Percentiles rank a stretch among this genome's conserved stretches.
phyloP scores from a whole-genome alignment of 2,113 vertebrate species.

The Lophochroa leadbeateri region DNA sequence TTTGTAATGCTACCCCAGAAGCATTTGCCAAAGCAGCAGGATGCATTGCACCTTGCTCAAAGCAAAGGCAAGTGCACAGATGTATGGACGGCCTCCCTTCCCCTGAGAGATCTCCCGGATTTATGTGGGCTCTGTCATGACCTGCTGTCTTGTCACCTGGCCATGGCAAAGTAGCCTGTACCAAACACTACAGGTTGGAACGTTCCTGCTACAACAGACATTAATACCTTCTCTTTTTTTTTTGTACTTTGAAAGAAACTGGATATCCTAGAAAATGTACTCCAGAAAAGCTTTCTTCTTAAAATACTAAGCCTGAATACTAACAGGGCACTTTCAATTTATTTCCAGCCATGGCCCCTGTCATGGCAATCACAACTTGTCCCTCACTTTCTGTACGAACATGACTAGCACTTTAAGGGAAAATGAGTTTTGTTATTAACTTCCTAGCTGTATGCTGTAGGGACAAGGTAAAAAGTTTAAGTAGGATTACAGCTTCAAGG shows the following conservation, averaged over 20 bases:
- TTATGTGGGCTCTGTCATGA: neutral
- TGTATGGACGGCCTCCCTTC: neutral
- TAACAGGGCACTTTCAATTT: neutral
- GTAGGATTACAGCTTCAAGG: constrained; percentile 59
- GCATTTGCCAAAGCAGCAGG: constrained; percentile 12
- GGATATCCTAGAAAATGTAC: neutral
- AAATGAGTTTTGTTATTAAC: constrained; percentile 28
- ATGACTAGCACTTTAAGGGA: constrained; percentile 18
- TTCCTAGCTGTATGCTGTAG: constrained; percentile 20
- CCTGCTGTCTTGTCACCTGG: neutral
- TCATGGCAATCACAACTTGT: neutral
- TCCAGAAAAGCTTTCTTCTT: neutral
- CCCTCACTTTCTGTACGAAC: neutral
- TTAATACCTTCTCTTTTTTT: neutral
- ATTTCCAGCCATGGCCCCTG: neutral
- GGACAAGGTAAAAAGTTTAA: constrained; percentile 64
- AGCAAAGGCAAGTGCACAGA: neutral
- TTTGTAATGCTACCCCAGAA: neutral
- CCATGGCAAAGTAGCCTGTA: neutral
- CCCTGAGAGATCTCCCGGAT: neutral
- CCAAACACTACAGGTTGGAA: neutral
- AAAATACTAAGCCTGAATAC: neutral
- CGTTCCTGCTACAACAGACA: neutral
- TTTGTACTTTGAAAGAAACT: neutral
- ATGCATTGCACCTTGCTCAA: neutral